Evolutionary conservation across 1,140 invertebrate genomes (phyloP), one percentile per base, ranked within the genome.

Genomic region (Caerostris extrusa): DNA sequence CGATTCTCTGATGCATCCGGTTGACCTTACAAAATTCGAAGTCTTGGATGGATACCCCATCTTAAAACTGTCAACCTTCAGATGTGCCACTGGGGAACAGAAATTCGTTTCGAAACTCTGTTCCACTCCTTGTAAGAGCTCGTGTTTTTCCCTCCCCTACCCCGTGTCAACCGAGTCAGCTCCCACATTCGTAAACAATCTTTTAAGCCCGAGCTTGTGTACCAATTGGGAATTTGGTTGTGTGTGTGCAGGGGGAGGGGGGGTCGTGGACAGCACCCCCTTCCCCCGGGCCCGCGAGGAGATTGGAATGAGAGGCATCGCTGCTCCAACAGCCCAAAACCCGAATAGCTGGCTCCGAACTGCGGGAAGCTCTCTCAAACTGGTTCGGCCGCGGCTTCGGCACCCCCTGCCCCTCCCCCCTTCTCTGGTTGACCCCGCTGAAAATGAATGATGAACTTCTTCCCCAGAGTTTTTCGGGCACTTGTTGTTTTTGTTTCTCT

Each of bases 341-440:
- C 69, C 92, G 92, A 93, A 53, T 93, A 64, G 61, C 92, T 88
- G 57, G 92, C 85, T 93, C 10, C 12, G 86, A 93, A 64, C 92
- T 89, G 92, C 92, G 92, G 92, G 92, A 93, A 93, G 92, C 86
- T 71, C 53, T 61, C 92, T 61, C 92, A 93, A 93, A 93, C 92
- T 93, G 92, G 92, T 93, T 92, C 91, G 91, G 34, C 34, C 34
- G 34, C 34, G 34, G 34, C 34, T 34, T 34, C n/a, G n/a, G 17
- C 91, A 57, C 14, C n/a, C 14, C 7, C 58, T n/a, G n/a, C 85
- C 19, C 61, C 67, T 53, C 69, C 85, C 64, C 89, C 83, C 91
- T 7, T 64, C 53, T 77, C 53, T 34, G 34, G 34, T 77, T 77
- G 71, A 57, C 67, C 71, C 90, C 50, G 64, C 82, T 64, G 64